Evolutionary conservation across 2,888 invertebrate species (phyloP).

Genomic region (Caenorhabditis sp.): DNA sequence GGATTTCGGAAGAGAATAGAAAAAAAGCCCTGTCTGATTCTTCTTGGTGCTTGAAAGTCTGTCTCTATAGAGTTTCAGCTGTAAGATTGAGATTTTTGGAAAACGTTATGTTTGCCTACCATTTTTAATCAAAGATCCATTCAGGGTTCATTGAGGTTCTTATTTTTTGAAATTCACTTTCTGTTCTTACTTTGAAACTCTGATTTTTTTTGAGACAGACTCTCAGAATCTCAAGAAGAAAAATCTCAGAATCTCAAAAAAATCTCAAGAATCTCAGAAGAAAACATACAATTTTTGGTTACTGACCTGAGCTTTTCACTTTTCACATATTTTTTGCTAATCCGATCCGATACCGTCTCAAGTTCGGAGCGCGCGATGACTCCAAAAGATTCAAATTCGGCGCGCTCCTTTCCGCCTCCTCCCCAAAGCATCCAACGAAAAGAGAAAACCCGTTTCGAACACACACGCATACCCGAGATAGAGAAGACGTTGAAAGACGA

Average conservation of each 20-base stretch:
- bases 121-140: too few relatives aligned
- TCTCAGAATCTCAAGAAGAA: too few relatives aligned
- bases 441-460: constrained; percentile 61
- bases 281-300: background rate
- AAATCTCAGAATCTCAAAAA: too few relatives aligned
- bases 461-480: constrained; percentile 10
- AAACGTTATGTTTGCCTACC: too few relatives aligned
- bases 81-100: too few relatives aligned
- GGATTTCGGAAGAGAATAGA: background rate
- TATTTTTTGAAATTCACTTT: too few relatives aligned
- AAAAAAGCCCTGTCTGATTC: background rate
- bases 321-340: constrained; percentile 1
- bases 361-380: constrained; percentile 29
- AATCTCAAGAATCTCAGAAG: too few relatives aligned
- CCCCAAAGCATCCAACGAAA: constrained; percentile 32
- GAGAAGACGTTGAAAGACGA: constrained; percentile 49
- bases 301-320: constrained; percentile 6
- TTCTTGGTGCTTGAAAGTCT: background rate
- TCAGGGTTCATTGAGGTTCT: too few relatives aligned
- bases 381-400: constrained; percentile 56
- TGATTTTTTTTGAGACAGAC: too few relatives aligned
- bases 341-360: constrained; percentile 11
- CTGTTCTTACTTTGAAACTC: too few relatives aligned
- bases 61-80: background rate
- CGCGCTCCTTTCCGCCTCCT: constrained; percentile 27